Percentiles rank a stretch among this genome's conserved stretches.
Evolutionary conservation across 2,797 vertebrate species (phyloP).

Genomic region (Enteromius mattozi): DNA sequence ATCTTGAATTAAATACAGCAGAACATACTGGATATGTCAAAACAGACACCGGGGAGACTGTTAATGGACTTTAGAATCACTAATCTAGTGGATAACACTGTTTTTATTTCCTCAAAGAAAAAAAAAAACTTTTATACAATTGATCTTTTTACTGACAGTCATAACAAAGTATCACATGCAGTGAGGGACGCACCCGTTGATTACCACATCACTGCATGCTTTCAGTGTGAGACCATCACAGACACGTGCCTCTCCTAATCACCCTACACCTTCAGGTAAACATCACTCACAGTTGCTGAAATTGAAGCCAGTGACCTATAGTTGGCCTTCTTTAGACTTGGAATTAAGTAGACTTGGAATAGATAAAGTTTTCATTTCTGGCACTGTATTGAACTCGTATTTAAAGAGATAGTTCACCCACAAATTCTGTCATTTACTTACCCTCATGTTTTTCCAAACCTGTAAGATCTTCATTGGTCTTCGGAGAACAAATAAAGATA

Average conservation of each 20-base stretch:
- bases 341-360: neutral
- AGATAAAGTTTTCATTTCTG: neutral
- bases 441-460: neutral
- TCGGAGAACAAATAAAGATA: neutral
- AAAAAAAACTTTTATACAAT: neutral
- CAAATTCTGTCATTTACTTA: neutral
- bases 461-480: neutral
- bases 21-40: neutral
- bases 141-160: neutral
- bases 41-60: neutral
- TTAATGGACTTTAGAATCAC: constrained; percentile 34
- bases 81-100: neutral
- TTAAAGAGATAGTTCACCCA: neutral
- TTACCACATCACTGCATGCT: constrained; percentile 29
- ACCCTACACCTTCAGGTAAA: constrained; percentile 10
- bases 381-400: neutral
- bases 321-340: neutral
- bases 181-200: constrained; percentile 17
- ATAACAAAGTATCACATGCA: constrained; percentile 16
- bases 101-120: neutral
- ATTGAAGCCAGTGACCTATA: neutral
- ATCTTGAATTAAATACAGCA: constrained; percentile 33
- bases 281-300: constrained; percentile 4
- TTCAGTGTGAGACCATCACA: constrained; percentile 23
- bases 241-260: constrained; percentile 10